These are phyloP conservation scores for Trissolcus japonicus DNA, from an alignment of 2,888 invertebrate species.

Conservation along the genomic window DNA sequence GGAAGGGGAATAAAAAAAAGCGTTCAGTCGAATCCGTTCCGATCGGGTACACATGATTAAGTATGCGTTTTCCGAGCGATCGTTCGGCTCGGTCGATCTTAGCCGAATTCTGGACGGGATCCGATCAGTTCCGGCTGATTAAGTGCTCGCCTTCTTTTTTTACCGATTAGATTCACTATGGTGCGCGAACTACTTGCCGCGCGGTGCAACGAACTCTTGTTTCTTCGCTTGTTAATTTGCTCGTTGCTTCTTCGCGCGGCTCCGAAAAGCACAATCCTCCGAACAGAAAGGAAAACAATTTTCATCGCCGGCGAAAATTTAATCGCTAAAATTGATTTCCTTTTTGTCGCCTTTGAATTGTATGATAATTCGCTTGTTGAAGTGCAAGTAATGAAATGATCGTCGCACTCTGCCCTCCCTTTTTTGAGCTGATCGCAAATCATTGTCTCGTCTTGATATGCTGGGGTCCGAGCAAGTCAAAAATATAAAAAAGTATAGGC, in stretches of 20 bases:
- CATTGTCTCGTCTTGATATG: conserved; percentile 41
- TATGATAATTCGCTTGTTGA: conserved; percentile 18
- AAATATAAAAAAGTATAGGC: neutral
- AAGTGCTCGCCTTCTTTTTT: conserved; percentile 55
- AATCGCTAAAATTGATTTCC: conserved; percentile 16
- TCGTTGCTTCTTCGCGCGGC: conserved; percentile 5
- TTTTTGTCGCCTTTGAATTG: conserved; percentile 4
- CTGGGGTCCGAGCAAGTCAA: neutral
- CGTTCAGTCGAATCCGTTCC: conserved; percentile 27
- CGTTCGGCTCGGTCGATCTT: conserved; percentile 33
- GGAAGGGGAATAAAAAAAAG: neutral
- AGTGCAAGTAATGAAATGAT: conserved; percentile 54
- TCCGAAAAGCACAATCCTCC: conserved; percentile 14
- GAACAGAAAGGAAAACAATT: conserved; percentile 33
- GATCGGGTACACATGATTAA: conserved; percentile 46
- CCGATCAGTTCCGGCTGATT: conserved; percentile 56
- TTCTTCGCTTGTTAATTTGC: neutral
- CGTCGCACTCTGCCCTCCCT: conserved; percentile 69
- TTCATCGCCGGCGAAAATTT: conserved; percentile 5
- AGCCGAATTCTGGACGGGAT: conserved; percentile 39
- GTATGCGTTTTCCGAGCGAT: conserved; percentile 47
- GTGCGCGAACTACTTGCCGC: conserved; percentile 35
- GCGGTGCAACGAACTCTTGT: conserved; percentile 23
- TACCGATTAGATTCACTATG: conserved; percentile 55
- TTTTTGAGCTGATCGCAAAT: conserved; percentile 58